A percentile compares a stretch with the other conserved stretches of the same genome.
phyloP scores from a whole-genome alignment of 2,113 vertebrate genomes.

The Holacanthus passer region DNA sequence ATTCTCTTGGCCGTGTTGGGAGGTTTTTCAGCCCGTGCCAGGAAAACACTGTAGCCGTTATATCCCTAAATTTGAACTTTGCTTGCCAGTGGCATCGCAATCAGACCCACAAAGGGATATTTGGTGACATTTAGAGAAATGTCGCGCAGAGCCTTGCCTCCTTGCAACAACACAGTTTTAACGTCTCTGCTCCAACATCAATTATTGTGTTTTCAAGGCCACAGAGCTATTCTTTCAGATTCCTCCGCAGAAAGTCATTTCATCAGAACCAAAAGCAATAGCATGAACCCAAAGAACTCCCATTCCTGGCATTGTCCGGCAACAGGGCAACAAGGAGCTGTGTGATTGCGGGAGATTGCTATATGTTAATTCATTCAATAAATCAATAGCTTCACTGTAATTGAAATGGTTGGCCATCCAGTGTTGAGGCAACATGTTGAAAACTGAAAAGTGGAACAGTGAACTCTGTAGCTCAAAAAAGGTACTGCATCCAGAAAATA shows the following conservation, averaged over 20 bases:
- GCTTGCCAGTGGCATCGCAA: constrained; percentile 39
- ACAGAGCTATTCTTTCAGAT: constrained; percentile 16
- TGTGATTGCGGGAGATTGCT: constrained; percentile 73
- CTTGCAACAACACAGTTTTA: constrained; percentile 26
- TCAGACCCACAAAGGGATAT: constrained; percentile 59
- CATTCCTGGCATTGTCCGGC: constrained; percentile 49
- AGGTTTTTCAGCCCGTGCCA: constrained; percentile 55
- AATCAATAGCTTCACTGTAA: constrained; percentile 80
- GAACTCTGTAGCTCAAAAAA: constrained; percentile 76
- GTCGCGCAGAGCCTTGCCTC: constrained; percentile 3
- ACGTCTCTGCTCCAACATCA: constrained; percentile 20
- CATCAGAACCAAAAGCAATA: constrained; percentile 45
- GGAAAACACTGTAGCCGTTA: constrained; percentile 30
- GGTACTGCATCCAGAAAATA: constrained; percentile 58
- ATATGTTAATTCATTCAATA: constrained; percentile 83
- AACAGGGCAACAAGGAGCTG: constrained; percentile 69
- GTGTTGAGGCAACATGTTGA: constrained; percentile 26
- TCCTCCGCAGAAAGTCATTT: constrained; percentile 55
- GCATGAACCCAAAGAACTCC: constrained; percentile 32
- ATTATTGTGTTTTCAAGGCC: constrained; percentile 64
- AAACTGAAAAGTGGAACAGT: constrained; percentile 76
- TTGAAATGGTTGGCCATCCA: constrained; percentile 71
- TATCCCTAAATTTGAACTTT: constrained; percentile 69
- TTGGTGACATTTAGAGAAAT: constrained; percentile 74
- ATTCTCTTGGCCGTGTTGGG: constrained; percentile 73